Base-by-base conservation (phyloP, 2,888 invertebrate species). In the Tipula vernalis region DNA sequence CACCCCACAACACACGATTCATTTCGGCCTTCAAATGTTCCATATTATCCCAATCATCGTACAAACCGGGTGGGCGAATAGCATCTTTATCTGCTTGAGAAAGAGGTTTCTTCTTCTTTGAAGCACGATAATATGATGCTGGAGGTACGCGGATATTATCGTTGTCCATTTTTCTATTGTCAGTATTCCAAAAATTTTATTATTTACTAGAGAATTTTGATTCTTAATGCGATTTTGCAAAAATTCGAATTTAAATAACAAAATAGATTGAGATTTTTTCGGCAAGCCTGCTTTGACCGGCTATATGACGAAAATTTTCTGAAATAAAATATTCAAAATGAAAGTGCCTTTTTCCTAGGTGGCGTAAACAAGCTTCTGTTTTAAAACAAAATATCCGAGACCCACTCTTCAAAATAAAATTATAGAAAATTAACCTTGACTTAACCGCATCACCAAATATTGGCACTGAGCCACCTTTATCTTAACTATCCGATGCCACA, bases 371-470 rank as follows among this genome's bases (percentile, higher is more conserved):
- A n/a, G n/a, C n/a, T n/a, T n/a, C n/a, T n/a, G n/a, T n/a, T n/a
- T n/a, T n/a, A n/a, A n/a, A 39, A 39, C 39, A 39, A 39, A 6
- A 39, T 39, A 39, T 39, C 39, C 39, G 39, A 39, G 39, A 39
- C 39, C 1, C 39, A 39, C 28, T 28, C 2, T 28, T 28, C 28
- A 28, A 6, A 39, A 39, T 39, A 39, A 39, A 2, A n/a, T 28
- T 28, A 28, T 28, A 28, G 1, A 28, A 28, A 28, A 28, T 28
- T 28, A 28, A 28, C 28, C 28, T n/a, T n/a, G n/a, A 90, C 93
- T 92, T 92, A n/a, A 96, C 97, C 91, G 95, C 94, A 92, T 98
- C 98, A 89, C 97, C 95, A 90, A 96, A 98, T 88, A 98, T 94
- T 57, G 95, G 96, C 3, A 98, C 96, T 88, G 96, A 95, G 88